A percentile compares a stretch with the other conserved stretches of the same genome.
These are phyloP conservation scores for Drosophila watanabei DNA, from an alignment of 1,140 invertebrate genomes.

Conservation along the genomic window DNA sequence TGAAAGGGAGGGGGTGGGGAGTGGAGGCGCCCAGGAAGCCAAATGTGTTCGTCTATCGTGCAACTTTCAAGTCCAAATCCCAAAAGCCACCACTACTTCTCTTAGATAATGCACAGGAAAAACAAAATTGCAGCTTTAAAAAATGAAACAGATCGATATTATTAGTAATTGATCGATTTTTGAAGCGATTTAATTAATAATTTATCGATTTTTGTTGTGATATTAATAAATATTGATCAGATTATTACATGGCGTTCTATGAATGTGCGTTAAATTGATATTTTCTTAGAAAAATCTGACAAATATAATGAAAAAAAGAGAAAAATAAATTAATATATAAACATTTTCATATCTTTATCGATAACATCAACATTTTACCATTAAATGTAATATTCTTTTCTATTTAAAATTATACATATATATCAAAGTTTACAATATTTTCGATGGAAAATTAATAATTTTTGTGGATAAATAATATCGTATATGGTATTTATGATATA, in stretches of 20 bases:
- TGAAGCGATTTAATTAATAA: not conserved
- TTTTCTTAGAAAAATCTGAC: not conserved
- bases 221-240: no score
- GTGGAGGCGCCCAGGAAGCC: constrained; percentile 65
- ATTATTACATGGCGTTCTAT: not conserved
- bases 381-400: not conserved
- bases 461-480: no score
- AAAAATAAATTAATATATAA: no score
- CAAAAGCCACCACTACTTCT: constrained; percentile 20
- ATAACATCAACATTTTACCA: not conserved
- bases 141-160: not conserved
- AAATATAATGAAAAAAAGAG: not conserved
- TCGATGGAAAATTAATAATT: no score
- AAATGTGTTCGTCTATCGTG: constrained; percentile 75
- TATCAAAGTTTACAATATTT: no score
- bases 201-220: no score
- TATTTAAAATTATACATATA: no score
- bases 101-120: not conserved
- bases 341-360: not conserved
- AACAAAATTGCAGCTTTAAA: not conserved
- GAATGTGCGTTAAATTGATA: not conserved
- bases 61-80: constrained; percentile 58
- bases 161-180: not conserved
- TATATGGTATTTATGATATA: no score
- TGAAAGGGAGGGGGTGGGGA: not conserved